Evolutionary conservation across 2,888 invertebrate genomes (phyloP).

Genomic region (Oeneis ivallda): DNA sequence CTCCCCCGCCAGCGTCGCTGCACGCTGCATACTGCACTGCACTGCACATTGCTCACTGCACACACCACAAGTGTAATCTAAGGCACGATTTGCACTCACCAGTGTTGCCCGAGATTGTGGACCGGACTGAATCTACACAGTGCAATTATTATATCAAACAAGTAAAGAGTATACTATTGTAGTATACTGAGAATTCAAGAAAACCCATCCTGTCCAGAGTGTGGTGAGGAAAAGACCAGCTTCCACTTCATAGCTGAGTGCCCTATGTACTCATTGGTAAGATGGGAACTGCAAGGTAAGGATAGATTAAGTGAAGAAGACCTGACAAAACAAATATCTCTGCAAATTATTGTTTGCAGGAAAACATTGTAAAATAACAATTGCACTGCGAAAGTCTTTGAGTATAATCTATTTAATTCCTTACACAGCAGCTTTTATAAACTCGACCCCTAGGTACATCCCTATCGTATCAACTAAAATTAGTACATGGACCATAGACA

Average conservation of each 20-base stretch:
- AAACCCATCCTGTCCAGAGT: no score
- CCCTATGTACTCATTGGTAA: no score
- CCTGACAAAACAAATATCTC: neutral
- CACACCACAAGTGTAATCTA: slow-evolving; percentile 52
- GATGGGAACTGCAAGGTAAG: no score
- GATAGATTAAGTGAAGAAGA: no score
- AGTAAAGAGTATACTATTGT: no score
- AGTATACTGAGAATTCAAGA: no score
- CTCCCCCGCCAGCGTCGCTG: no score
- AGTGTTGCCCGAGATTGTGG: slow-evolving; percentile 32
- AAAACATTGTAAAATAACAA: neutral
- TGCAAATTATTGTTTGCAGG: no score
- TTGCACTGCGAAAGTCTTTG: slow-evolving; percentile 24
- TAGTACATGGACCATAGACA: neutral
- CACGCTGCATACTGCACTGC: no score
- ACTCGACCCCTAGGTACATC: slow-evolving; percentile 9
- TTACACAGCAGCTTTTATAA: slow-evolving; percentile 28
- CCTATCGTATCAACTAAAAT: neutral
- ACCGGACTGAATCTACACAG: slow-evolving; percentile 15
- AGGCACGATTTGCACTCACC: slow-evolving; percentile 67
- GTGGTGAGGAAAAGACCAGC: no score
- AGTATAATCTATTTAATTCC: slow-evolving; percentile 33
- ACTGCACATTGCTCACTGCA: no score
- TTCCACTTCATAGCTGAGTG: no score
- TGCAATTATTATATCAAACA: slow-evolving; percentile 22